Percentiles rank a stretch among this genome's conserved stretches.
Conservation (phyloP, 2,888 invertebrate species). For the Polyommatus icarus region DNA sequence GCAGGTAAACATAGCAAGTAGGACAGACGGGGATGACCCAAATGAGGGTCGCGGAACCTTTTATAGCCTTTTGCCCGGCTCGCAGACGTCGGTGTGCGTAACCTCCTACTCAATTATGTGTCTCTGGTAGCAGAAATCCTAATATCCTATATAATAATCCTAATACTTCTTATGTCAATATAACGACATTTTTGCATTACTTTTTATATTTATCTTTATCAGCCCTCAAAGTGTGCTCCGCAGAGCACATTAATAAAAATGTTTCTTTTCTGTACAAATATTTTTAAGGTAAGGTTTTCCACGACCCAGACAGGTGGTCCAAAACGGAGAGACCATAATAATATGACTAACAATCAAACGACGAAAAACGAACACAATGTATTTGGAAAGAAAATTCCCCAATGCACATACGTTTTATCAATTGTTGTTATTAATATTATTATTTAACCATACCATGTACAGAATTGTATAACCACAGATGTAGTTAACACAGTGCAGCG, state of each 20-base stretch:
- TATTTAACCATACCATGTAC: not conserved
- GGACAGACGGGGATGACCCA: not conserved
- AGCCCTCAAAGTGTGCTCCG: no score
- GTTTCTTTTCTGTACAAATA: no score
- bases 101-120: constrained; percentile 7
- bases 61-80: constrained; percentile 13
- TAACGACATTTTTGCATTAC: not conserved
- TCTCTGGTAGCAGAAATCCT: not conserved
- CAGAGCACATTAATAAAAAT: no score
- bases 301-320: no score
- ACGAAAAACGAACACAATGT: no score
- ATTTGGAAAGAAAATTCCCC: not conserved
- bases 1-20: not conserved
- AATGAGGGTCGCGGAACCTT: constrained; percentile 13
- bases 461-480: not conserved
- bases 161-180: not conserved
- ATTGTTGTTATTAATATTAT: not conserved
- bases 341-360: no score
- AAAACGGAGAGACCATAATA: no score
- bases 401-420: not conserved
- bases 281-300: no score
- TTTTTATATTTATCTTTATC: no score
- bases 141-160: no score
- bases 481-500: not conserved
- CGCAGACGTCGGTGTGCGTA: not conserved